Evolutionary conservation across 2,888 invertebrate species (phyloP).

Genomic region (Lepidonotus clava): DNA sequence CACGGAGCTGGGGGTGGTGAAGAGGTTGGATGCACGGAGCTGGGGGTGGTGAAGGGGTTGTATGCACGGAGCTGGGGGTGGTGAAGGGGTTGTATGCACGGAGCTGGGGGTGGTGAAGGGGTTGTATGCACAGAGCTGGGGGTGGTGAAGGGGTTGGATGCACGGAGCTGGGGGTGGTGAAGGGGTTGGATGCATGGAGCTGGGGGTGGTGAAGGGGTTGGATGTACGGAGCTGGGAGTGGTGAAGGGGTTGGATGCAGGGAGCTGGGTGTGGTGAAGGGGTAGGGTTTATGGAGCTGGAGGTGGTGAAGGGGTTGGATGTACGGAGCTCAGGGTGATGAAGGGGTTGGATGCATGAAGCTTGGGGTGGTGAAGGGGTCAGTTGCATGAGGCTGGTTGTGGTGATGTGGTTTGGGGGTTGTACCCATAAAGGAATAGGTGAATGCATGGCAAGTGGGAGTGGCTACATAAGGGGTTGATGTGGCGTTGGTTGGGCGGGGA

Average conservation of each 20-base stretch:
- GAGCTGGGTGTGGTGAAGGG: not conserved
- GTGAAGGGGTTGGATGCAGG: not conserved
- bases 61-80: not conserved
- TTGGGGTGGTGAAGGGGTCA: no score
- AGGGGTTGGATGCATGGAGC: not conserved
- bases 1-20: not conserved
- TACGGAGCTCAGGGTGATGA: no score
- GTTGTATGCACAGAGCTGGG: not conserved
- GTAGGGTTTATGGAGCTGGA: not conserved
- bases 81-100: not conserved
- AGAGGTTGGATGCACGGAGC: not conserved
- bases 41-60: not conserved
- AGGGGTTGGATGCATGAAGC: no score
- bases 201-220: not conserved
- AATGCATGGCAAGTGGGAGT: no score
- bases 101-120: not conserved
- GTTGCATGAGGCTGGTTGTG: no score
- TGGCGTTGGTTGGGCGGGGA: not conserved
- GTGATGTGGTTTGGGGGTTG: no score
- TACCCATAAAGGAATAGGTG: no score
- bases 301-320: not conserved
- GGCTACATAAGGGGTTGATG: no score
- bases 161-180: not conserved
- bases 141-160: not conserved
- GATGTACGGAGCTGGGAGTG: not conserved